A percentile compares a stretch with the other conserved stretches of the same genome.
phyloP scores from a whole-genome alignment of 2,888 invertebrate genomes.

The Arrhopalites spinosus region DNA sequence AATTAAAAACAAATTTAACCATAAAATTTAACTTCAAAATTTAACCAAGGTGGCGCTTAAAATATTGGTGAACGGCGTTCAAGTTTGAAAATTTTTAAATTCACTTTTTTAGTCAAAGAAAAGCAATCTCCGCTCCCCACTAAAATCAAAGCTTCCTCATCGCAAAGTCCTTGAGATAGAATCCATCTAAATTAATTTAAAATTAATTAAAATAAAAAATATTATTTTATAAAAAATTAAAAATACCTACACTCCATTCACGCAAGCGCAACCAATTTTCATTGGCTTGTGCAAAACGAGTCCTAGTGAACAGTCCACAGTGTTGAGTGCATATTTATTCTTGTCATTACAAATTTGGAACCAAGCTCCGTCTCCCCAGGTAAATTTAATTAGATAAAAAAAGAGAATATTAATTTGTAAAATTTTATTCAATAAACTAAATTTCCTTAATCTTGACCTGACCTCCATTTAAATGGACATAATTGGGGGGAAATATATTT shows the following conservation, averaged over 20 bases:
- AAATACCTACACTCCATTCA: slow-evolving; percentile 27
- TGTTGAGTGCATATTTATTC: slow-evolving; percentile 5
- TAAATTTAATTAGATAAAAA: no score
- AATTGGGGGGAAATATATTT: no score
- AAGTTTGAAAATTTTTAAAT: no score
- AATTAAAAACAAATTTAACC: no score
- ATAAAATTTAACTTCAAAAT: no score
- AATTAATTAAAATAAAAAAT: neutral
- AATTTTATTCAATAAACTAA: no score
- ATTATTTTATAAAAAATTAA: no score
- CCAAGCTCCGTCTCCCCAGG: slow-evolving; percentile 5
- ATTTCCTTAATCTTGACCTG: no score
- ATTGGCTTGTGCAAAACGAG: slow-evolving; percentile 5
- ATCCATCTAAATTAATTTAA: slow-evolving; percentile 2
- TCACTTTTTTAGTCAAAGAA: neutral
- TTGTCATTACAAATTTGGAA: slow-evolving; percentile 19
- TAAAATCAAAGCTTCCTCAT: slow-evolving; percentile 2
- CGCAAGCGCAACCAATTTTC: slow-evolving; percentile 10
- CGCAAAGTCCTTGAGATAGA: slow-evolving; percentile 1
- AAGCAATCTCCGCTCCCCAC: slow-evolving; percentile 23
- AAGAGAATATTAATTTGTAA: no score
- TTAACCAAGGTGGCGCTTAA: no score
- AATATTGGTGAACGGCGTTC: no score
- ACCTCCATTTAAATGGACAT: no score
- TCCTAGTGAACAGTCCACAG: slow-evolving; percentile 19